Evolutionary conservation across 2,888 invertebrate species (phyloP), one percentile per base, ranked within the genome.

Genomic region (Belgica antarctica): DNA sequence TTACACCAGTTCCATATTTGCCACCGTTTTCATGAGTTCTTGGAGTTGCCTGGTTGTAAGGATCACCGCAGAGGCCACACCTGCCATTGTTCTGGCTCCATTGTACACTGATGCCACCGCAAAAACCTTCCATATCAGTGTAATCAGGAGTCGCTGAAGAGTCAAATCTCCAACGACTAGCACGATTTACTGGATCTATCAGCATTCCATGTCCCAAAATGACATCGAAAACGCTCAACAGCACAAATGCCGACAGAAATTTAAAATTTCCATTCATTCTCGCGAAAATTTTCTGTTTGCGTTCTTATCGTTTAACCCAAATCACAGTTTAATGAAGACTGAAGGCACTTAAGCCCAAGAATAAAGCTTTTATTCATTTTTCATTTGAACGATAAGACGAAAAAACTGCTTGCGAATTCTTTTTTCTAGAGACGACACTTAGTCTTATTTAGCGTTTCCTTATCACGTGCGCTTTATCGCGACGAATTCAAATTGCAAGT

Each of bases 31-130:
- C 85, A 73, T 85, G 81, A 4, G 78, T 75, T 62, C 85, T 77
- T 0, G 85, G 85, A 34, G 73, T 76, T 0, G 76, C 66, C 1
- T 76, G 24, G 1, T 77, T 75, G 72, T 79, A 84, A 71, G 80
- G 76, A 74, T 85, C 85, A 1, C 85, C 85, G 72, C 85, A 86
- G 0, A 80, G 73, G 0, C 85, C 85, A 73, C 85, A 86, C 62
- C 78, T 78, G 1, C 83, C 84, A 1, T 74, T 75, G 71, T 82
- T 77, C 22, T 71, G 73, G 68, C 79, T 78, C 24, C 81, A 82
- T 76, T 83, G 84, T 17, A 82, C 82, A 25, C 65, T 52, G 36
- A 76, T 77, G 34, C 85, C 85, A 1, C 86, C 86, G 74, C 86
- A 86, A 73, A 77, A 84, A 28, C 81, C 76, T 24, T 75, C 80